A percentile compares a stretch with the other conserved stretches of the same genome.
These are phyloP conservation scores for Albula goreensis DNA, from an alignment of 2,113 vertebrate genomes.

Conservation along the genomic window DNA sequence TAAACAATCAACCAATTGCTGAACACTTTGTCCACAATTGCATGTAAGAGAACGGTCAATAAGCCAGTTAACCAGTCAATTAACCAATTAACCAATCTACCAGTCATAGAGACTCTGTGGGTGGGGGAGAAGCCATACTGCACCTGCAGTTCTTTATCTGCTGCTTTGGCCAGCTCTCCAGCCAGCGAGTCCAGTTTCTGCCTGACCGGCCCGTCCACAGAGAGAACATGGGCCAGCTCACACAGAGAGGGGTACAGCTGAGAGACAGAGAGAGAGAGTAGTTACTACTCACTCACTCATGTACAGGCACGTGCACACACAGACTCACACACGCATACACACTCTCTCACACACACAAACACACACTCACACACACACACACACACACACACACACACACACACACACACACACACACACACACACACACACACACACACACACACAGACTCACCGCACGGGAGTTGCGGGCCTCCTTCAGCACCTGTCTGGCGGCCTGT, in stretches of 20 bases:
- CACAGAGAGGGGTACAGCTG: constrained; percentile 71
- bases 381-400: background rate
- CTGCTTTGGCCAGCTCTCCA: constrained; percentile 67
- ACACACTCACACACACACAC: background rate
- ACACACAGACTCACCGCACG: constrained; percentile 57
- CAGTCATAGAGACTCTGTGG: too few relatives aligned
- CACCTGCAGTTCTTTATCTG: constrained; percentile 72
- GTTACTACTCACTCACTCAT: background rate
- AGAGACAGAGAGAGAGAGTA: background rate
- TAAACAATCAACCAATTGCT: background rate
- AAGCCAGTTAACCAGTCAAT: background rate
- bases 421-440: background rate
- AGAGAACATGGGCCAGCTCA: constrained; percentile 66
- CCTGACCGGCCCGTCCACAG: constrained; percentile 65
- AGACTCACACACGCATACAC: background rate
- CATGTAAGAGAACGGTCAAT: background rate
- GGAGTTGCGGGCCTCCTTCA: constrained; percentile 72
- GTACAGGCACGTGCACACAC: background rate
- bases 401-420: constrained; percentile 11
- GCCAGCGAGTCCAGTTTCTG: constrained; percentile 67
- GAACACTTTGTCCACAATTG: background rate
- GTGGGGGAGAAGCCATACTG: background rate
- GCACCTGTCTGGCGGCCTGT: constrained; percentile 64
- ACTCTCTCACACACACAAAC: constrained; percentile 41
- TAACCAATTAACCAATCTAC: background rate